These are phyloP conservation scores for Sycon ciliatum DNA, from an alignment of 37 sponge, comb jelly and placozoan species.

Conservation along the genomic window DNA sequence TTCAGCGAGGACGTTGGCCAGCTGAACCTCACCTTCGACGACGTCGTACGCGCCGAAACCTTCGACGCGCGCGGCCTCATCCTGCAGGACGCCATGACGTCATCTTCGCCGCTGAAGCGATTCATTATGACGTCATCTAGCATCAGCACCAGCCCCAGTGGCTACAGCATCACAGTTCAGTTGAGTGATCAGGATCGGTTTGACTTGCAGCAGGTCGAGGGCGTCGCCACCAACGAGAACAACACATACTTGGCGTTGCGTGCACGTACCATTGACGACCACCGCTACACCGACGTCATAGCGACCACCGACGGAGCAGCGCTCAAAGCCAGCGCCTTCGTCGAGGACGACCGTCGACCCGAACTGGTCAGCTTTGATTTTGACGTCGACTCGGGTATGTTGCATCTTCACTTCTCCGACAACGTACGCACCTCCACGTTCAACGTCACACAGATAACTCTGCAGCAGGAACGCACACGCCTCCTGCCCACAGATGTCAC, in stretches of 20 bases:
- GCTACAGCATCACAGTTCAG: background rate
- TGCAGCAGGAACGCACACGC: too few relatives aligned
- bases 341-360: constrained; percentile 57
- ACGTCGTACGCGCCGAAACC: constrained; percentile 57
- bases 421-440: constrained; percentile 51
- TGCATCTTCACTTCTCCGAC: constrained; percentile 69
- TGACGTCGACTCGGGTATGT: constrained; percentile 43
- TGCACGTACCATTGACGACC: constrained; percentile 70
- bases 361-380: constrained; percentile 50
- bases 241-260: constrained; percentile 72
- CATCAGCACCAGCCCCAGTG: background rate
- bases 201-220: constrained; percentile 49
- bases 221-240: constrained; percentile 56
- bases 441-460: constrained; percentile 53
- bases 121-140: constrained; percentile 2
- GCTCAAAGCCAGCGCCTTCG: constrained; percentile 45
- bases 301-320: constrained; percentile 71
- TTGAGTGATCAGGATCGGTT: constrained; percentile 28
- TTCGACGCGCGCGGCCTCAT: constrained; percentile 57
- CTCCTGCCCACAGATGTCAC: too few relatives aligned
- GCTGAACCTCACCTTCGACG: constrained; percentile 81
- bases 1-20: constrained; percentile 66
- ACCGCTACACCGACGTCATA: constrained; percentile 49
- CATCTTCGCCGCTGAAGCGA: background rate
- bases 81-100: constrained; percentile 33